These are phyloP conservation scores for Odontomyia ornata DNA, from an alignment of 2,888 invertebrate species.

Conservation along the genomic window DNA sequence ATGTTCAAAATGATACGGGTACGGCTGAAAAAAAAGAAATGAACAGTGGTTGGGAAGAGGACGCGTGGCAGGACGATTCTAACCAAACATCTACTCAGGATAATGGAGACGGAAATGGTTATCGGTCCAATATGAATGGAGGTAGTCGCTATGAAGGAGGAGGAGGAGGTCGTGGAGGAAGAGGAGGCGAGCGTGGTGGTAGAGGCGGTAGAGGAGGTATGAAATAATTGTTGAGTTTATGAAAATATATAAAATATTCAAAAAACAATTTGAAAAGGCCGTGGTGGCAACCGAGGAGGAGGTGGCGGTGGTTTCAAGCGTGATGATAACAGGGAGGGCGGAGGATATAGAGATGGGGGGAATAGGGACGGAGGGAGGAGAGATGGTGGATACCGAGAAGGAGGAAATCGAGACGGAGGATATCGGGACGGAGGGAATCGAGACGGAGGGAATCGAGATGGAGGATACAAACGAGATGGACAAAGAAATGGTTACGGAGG, in stretches of 20 bases:
- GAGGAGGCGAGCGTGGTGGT: constrained; percentile 31
- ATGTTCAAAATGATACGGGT: constrained; percentile 57
- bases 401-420: neutral
- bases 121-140: constrained; percentile 62
- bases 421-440: neutral
- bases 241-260: neutral
- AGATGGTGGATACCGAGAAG: no score
- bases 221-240: neutral
- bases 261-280: neutral
- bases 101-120: constrained; percentile 55
- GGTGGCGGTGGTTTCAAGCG: neutral
- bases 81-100: neutral
- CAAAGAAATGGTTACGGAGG: neutral
- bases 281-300: neutral
- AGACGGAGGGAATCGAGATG: neutral
- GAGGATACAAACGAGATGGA: neutral
- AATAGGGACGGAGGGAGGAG: no score
- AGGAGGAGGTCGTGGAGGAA: constrained; percentile 45
- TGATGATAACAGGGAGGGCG: neutral
- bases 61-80: constrained; percentile 56
- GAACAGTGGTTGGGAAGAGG: constrained; percentile 60
- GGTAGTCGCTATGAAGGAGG: constrained; percentile 37
- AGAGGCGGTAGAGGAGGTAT: constrained; percentile 51
- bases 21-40: constrained; percentile 53
- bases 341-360: neutral